Evolutionary conservation across 2,888 invertebrate species (phyloP).

Genomic region (Ctenicera cuprea): DNA sequence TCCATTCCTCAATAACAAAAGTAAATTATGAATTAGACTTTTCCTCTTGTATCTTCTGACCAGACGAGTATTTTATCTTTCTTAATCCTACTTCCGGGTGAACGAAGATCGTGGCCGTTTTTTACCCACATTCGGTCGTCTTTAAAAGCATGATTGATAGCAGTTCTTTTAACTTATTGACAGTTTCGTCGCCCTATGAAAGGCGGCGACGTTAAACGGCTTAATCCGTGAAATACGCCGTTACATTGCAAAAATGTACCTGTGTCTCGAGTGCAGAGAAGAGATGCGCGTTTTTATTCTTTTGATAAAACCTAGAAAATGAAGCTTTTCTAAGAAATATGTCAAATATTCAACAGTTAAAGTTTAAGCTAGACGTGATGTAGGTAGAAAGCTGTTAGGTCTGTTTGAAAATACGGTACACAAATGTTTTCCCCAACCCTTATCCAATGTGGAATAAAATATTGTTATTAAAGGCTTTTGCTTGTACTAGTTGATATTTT

Average conservation of each 20-base stretch:
- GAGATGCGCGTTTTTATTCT: too few relatives aligned
- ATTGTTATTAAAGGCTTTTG: slow-evolving; percentile 22
- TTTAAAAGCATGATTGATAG: slow-evolving; percentile 59
- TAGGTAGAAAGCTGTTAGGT: background rate
- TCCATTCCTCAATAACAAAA: slow-evolving; percentile 17
- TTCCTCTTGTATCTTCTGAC: slow-evolving; percentile 17
- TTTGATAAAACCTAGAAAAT: too few relatives aligned
- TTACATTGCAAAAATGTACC: slow-evolving; percentile 33
- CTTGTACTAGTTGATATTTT: slow-evolving; percentile 25
- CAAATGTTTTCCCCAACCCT: background rate
- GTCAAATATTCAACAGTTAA: too few relatives aligned
- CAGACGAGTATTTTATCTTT: slow-evolving; percentile 41
- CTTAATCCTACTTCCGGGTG: slow-evolving; percentile 41
- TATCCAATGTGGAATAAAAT: slow-evolving; percentile 17
- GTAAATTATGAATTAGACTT: slow-evolving; percentile 33
- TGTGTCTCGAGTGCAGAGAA: background rate
- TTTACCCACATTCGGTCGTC: slow-evolving; percentile 48
- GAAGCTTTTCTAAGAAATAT: too few relatives aligned
- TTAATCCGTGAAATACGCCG: slow-evolving; percentile 37
- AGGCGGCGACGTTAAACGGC: slow-evolving; percentile 36
- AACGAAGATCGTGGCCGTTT: slow-evolving; percentile 36
- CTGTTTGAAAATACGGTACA: background rate
- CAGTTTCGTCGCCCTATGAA: slow-evolving; percentile 50
- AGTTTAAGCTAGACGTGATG: background rate
- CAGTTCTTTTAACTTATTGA: slow-evolving; percentile 58